Conservation (phyloP, 2,113 vertebrate genomes). For the Bufo gargarizans region DNA sequence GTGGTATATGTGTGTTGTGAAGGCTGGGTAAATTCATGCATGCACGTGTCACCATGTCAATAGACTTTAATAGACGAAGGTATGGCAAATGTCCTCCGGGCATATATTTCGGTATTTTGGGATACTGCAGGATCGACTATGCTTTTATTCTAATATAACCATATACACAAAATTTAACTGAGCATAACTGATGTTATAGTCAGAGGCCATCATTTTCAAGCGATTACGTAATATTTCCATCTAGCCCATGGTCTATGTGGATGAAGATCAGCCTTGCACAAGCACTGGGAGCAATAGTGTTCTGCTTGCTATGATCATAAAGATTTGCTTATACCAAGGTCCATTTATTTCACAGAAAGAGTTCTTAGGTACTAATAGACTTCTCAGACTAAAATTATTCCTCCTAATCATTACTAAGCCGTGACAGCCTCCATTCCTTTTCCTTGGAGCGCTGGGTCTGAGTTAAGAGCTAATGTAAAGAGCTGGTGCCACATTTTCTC, state of each 20-base stretch:
- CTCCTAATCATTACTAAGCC: constrained; percentile 27
- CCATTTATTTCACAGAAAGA: not conserved
- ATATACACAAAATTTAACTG: no score
- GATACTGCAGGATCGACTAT: no score
- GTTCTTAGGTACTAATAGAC: not conserved
- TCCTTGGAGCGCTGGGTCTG: not conserved
- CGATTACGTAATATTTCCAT: not conserved
- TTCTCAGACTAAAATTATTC: constrained; percentile 15
- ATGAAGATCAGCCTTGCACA: not conserved
- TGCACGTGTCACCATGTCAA: no score
- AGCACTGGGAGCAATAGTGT: not conserved
- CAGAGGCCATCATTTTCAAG: not conserved
- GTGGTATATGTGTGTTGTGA: no score
- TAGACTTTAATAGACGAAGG: no score
- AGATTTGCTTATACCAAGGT: not conserved
- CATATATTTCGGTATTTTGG: no score
- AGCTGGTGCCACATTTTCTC: constrained; percentile 31
- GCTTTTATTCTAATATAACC: no score
- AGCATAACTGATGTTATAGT: not conserved
- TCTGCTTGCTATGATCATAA: not conserved
- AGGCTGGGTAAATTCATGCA: no score
- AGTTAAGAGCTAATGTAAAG: constrained; percentile 38
- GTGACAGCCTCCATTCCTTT: constrained; percentile 3
- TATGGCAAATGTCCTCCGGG: no score
- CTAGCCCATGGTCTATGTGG: not conserved